Percentiles rank a stretch among this genome's conserved stretches.
Evolutionary conservation across 2,888 invertebrate genomes (phyloP).

Genomic region (Heliconius hortense): DNA sequence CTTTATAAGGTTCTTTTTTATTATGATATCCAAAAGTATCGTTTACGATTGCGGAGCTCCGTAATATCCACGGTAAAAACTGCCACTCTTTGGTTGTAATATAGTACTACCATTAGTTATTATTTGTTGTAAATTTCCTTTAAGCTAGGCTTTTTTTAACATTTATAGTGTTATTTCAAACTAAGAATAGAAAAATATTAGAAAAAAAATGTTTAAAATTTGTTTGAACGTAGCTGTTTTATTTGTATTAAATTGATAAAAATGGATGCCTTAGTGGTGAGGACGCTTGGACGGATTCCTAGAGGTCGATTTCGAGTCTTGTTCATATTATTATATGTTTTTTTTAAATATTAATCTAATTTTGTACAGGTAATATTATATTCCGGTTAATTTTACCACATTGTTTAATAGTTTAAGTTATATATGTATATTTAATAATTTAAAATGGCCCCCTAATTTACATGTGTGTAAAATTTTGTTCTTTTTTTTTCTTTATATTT

Average conservation of each 20-base stretch:
- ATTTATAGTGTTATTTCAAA: neutral
- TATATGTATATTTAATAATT: neutral
- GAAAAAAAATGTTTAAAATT: slow-evolving; percentile 1
- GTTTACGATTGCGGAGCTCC: neutral
- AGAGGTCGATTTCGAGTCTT: too few relatives aligned
- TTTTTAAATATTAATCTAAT: neutral
- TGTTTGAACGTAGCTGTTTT: neutral
- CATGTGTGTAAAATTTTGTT: slow-evolving; percentile 4
- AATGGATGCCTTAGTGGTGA: too few relatives aligned
- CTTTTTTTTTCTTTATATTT: neutral
- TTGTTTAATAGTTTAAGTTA: too few relatives aligned
- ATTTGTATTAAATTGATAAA: too few relatives aligned
- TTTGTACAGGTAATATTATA: slow-evolving; percentile 11
- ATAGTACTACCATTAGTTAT: slow-evolving; percentile 7
- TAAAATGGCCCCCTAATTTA: neutral
- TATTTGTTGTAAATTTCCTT: slow-evolving; percentile 3
- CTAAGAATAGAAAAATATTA: neutral
- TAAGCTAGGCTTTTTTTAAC: slow-evolving; percentile 5
- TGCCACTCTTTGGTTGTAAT: slow-evolving; percentile 28
- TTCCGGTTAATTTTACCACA: too few relatives aligned
- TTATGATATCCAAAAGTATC: neutral
- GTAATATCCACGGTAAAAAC: slow-evolving; percentile 7
- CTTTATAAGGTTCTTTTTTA: too few relatives aligned
- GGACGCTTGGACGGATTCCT: too few relatives aligned
- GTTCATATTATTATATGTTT: neutral